Conservation (phyloP, 2,797 vertebrate species). For the Gorsachius magnificus region DNA sequence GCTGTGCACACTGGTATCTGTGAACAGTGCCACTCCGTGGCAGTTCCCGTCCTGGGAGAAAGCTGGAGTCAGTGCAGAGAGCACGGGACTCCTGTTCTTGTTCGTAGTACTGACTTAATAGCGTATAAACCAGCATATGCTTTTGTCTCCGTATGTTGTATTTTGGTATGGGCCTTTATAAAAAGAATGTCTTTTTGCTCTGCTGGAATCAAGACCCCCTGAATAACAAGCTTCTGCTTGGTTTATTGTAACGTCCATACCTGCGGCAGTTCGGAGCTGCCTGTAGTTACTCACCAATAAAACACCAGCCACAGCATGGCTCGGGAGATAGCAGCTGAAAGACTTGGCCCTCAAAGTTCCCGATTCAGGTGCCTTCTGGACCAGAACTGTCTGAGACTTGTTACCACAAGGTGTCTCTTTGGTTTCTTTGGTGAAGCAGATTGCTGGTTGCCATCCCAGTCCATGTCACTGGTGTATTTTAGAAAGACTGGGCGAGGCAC, state of each 20-base stretch:
- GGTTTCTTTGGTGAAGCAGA: not conserved
- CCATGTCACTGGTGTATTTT: not conserved
- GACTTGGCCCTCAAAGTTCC: not conserved
- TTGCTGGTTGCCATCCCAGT: not conserved
- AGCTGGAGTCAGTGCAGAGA: not conserved
- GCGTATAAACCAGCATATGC: not conserved
- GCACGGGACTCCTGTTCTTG: not conserved
- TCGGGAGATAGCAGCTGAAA: not conserved
- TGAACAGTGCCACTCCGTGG: constrained; percentile 16
- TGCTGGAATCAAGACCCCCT: not conserved
- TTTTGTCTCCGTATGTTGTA: not conserved
- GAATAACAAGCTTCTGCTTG: not conserved
- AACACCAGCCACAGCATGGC: not conserved
- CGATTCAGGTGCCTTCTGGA: not conserved
- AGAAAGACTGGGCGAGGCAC: not conserved
- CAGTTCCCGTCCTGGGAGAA: not conserved
- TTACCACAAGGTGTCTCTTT: not conserved
- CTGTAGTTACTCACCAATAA: not conserved
- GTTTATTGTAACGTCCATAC: not conserved
- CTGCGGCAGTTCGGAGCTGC: not conserved
- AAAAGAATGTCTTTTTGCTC: not conserved
- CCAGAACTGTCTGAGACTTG: not conserved
- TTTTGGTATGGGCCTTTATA: not conserved
- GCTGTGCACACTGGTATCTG: not conserved
- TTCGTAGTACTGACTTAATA: not conserved